These are phyloP conservation scores for Mormyrus iriodes DNA, from an alignment of 2,113 vertebrate species.

Conservation along the genomic window DNA sequence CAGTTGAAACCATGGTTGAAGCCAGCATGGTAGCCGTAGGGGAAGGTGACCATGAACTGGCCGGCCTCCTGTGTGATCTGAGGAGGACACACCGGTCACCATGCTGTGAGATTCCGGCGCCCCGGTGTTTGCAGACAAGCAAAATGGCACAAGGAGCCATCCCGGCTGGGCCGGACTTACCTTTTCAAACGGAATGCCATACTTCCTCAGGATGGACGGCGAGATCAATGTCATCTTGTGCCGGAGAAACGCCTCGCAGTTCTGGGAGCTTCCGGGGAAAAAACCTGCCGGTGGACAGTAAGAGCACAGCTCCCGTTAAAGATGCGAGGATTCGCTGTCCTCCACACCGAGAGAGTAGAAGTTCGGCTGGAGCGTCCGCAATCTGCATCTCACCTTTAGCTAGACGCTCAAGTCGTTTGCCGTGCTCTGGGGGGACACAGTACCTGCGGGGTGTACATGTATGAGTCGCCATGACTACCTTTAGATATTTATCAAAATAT, in stretches of 20 bases:
- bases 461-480: not conserved
- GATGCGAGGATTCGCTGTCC: not conserved
- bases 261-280: constrained; percentile 93
- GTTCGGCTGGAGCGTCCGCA: not conserved
- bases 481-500: not conserved
- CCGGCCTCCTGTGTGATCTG: constrained; percentile 92
- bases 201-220: constrained; percentile 92
- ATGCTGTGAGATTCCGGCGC: not conserved
- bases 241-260: constrained; percentile 92
- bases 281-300: constrained; percentile 66
- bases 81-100: not conserved
- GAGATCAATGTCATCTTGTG: constrained; percentile 99
- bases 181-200: constrained; percentile 91
- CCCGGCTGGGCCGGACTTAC: constrained; percentile 43
- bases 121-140: not conserved
- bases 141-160: not conserved
- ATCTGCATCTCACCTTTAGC: constrained; percentile 75
- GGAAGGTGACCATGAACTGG: constrained; percentile 94
- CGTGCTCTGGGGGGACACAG: constrained; percentile 86
- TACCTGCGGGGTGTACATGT: constrained; percentile 66
- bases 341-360: not conserved
- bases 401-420: constrained; percentile 85
- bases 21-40: constrained; percentile 90
- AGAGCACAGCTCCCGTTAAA: not conserved
- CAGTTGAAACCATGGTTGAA: constrained; percentile 99